Evolutionary conservation across 2,888 invertebrate species (phyloP).

Genomic region (Amphipyra tragopoginis): DNA sequence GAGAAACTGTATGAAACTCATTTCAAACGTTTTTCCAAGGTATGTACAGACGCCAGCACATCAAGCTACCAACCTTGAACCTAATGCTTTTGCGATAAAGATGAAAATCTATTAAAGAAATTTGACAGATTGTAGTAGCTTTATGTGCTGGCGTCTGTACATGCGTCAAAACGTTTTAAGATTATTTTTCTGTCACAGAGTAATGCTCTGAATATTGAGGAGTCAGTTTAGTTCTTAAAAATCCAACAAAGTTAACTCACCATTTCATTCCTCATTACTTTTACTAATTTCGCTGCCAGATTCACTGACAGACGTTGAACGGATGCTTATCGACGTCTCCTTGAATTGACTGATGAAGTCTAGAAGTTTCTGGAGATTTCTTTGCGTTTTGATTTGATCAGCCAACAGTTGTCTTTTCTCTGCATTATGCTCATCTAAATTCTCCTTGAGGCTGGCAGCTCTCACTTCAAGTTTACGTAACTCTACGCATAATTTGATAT

Average conservation of each 20-base stretch:
- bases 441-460: constrained; percentile 83
- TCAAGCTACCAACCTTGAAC: too few species aligned
- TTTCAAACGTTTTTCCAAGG: too few species aligned
- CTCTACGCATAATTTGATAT: constrained; percentile 83
- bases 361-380: constrained; percentile 85
- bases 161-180: too few species aligned
- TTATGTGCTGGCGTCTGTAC: too few species aligned
- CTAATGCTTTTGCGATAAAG: too few species aligned
- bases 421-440: constrained; percentile 84
- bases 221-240: too few species aligned
- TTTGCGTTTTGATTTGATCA: constrained; percentile 85
- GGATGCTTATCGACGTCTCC: constrained; percentile 82
- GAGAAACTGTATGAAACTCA: too few species aligned
- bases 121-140: too few species aligned
- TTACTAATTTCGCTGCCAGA: constrained; percentile 83
- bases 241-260: constrained; percentile 44
- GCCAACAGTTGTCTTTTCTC: constrained; percentile 84
- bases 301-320: constrained; percentile 81
- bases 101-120: too few species aligned
- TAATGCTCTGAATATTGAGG: too few species aligned
- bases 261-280: constrained; percentile 82
- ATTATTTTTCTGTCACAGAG: too few species aligned
- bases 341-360: constrained; percentile 88
- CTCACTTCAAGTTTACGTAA: constrained; percentile 83
- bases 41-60: too few species aligned